Conservation (phyloP, 2,113 vertebrate genomes). For the Acanthisitta chloris region DNA sequence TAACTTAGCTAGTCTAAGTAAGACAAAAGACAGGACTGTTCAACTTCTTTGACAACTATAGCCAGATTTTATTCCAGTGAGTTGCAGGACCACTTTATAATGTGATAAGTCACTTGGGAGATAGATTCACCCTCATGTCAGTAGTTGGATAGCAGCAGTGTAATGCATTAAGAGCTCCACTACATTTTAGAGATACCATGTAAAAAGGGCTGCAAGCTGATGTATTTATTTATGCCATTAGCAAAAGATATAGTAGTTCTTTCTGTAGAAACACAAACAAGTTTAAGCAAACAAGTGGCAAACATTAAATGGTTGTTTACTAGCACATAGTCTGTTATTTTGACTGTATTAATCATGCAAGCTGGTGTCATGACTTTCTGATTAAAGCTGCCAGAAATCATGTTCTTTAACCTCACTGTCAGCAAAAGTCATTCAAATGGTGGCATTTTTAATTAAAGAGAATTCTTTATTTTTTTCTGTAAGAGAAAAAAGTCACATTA, state of each 20-base stretch:
- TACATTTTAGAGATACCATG: background rate
- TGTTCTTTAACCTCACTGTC: background rate
- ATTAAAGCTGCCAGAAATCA: background rate
- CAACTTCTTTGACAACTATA: background rate
- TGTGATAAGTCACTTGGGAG: background rate
- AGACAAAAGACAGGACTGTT: background rate
- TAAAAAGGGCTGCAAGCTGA: background rate
- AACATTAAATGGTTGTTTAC: background rate
- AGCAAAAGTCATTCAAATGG: background rate
- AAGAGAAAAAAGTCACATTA: background rate
- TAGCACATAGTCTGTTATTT: background rate
- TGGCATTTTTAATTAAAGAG: slow-evolving; percentile 10
- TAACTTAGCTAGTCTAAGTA: background rate
- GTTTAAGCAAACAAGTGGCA: background rate
- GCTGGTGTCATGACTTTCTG: background rate
- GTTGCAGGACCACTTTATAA: background rate
- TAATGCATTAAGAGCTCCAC: background rate
- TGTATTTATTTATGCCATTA: background rate
- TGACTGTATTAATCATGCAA: background rate
- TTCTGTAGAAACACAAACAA: background rate
- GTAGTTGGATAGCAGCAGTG: background rate
- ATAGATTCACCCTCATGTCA: background rate
- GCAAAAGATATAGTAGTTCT: background rate
- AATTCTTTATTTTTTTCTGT: background rate
- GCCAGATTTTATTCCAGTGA: background rate